Evolutionary conservation across 2,113 vertebrate species (phyloP).

Genomic region (Cairina moschata): DNA sequence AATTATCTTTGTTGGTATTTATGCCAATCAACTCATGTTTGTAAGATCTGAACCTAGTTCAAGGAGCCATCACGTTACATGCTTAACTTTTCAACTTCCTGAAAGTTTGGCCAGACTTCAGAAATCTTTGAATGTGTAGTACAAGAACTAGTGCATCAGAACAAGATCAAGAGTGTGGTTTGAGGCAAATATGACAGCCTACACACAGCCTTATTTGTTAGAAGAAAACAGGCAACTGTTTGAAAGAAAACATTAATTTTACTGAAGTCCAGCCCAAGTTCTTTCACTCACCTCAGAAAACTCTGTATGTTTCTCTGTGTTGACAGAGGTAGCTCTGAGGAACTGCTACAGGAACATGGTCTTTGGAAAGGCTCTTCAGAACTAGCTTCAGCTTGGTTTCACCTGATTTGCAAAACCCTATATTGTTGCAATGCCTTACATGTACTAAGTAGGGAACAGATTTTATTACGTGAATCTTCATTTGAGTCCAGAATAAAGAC

Average conservation of each 20-base stretch:
- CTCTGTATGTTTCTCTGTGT: neutral
- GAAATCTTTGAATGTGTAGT: neutral
- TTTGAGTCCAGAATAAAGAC: neutral
- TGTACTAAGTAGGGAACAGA: neutral
- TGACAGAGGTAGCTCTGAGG: neutral
- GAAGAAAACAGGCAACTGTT: no score
- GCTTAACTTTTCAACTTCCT: neutral
- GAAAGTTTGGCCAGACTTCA: neutral
- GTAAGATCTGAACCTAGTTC: neutral
- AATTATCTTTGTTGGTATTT: neutral
- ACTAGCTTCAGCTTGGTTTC: neutral
- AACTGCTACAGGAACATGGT: neutral
- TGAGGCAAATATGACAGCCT: neutral
- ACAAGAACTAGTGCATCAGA: neutral
- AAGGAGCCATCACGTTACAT: neutral
- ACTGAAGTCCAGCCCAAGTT: neutral
- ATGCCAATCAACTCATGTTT: neutral
- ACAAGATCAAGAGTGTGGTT: neutral
- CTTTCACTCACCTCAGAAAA: neutral
- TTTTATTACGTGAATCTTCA: neutral
- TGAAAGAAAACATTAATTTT: neutral
- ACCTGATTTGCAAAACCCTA: neutral
- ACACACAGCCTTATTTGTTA: no score
- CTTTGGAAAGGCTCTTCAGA: neutral
- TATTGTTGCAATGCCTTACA: neutral